Evolutionary conservation across 37 sponge, comb jelly and placozoan species (phyloP).

Genomic region (Amphimedon queenslandica): DNA sequence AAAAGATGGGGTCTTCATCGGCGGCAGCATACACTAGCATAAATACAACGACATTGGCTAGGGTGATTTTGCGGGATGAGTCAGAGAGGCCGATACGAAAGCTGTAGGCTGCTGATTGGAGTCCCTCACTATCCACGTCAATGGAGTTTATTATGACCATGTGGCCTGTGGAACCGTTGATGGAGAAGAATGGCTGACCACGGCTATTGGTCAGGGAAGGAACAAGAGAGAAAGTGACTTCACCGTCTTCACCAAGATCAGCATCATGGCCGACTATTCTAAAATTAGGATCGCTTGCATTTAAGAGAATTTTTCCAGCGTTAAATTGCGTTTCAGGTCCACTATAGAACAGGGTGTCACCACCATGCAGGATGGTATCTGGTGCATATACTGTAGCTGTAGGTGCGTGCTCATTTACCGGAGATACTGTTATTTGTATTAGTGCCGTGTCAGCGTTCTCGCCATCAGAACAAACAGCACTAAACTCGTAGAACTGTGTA

Average conservation of each 20-base stretch:
- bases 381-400: no score
- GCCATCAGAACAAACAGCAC: conserved; percentile 31
- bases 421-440: conserved; percentile 24
- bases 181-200: background rate
- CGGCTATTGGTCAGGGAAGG: background rate
- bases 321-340: background rate
- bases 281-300: background rate
- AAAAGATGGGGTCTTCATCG: conserved; percentile 49
- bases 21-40: conserved; percentile 15
- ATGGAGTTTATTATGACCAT: background rate
- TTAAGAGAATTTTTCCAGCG: background rate
- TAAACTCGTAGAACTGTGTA: conserved; percentile 29
- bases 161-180: conserved; percentile 20
- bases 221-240: conserved; percentile 25
- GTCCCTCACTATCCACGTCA: conserved; percentile 20
- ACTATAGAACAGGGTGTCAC: background rate
- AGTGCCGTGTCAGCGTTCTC: conserved; percentile 3
- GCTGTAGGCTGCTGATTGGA: background rate
- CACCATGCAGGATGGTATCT: no score
- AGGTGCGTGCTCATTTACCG: conserved; percentile 51
- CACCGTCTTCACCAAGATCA: conserved; percentile 58
- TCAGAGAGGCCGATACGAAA: conserved; percentile 35
- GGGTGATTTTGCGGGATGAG: background rate
- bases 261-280: background rate
- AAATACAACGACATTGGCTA: background rate